Conservation (phyloP, 2,797 vertebrate species). For the Phataginus tetradactyla region DNA sequence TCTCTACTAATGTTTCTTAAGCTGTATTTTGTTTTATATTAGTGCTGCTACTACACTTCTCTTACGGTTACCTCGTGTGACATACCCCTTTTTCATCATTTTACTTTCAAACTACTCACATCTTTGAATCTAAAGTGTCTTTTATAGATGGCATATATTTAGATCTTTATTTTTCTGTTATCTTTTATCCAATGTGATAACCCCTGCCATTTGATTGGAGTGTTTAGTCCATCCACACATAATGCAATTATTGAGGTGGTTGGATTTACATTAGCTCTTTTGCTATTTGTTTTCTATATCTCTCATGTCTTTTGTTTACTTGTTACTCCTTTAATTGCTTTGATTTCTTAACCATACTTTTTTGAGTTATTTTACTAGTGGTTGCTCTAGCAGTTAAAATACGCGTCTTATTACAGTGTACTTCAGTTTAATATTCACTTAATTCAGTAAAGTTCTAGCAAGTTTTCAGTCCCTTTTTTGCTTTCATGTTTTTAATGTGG, state of each 20-base stretch:
- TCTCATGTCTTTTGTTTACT: neutral
- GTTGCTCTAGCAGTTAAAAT: neutral
- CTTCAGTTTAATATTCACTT: neutral
- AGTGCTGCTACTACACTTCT: neutral
- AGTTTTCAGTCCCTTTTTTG: neutral
- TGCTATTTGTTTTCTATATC: neutral
- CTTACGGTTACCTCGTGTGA: neutral
- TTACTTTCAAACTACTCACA: neutral
- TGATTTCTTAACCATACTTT: neutral
- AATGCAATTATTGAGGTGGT: neutral
- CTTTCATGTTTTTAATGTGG: neutral
- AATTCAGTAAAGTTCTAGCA: neutral
- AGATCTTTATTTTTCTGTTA: neutral
- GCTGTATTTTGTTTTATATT: neutral
- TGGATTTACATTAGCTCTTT: neutral
- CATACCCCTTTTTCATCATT: neutral
- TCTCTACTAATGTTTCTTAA: neutral
- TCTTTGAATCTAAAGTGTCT: neutral
- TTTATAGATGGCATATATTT: neutral
- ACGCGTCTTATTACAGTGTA: neutral
- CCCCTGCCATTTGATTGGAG: neutral
- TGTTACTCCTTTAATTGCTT: neutral
- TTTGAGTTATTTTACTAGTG: neutral
- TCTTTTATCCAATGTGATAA: neutral
- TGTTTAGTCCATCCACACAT: neutral